Evolutionary conservation across 1,140 invertebrate species (phyloP).

Genomic region (Habropoda laboriosa): DNA sequence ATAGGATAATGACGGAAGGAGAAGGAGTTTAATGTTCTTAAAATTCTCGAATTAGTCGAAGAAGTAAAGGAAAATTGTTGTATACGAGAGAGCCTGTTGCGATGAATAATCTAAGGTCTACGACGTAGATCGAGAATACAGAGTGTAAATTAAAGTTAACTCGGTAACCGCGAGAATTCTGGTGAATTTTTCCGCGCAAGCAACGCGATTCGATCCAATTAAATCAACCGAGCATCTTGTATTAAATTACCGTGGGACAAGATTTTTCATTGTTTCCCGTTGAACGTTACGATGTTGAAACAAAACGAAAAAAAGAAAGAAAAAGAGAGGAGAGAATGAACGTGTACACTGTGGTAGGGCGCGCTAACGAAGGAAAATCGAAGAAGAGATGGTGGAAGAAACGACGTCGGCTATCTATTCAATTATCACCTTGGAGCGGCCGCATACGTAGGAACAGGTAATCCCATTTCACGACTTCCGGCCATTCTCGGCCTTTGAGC

Average conservation of each 20-base stretch:
- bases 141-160: too few species aligned
- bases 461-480: conserved; percentile 82
- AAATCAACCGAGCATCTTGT: not conserved
- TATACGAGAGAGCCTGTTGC: too few species aligned
- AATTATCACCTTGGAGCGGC: conserved; percentile 79
- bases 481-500: conserved; percentile 80
- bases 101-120: too few species aligned
- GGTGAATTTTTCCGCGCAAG: not conserved
- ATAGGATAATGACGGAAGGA: too few species aligned
- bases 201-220: not conserved
- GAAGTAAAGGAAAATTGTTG: too few species aligned
- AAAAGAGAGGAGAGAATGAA: too few species aligned
- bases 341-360: not conserved
- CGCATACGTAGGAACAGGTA: conserved; percentile 73
- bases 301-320: too few species aligned
- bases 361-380: conserved; percentile 65
- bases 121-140: too few species aligned
- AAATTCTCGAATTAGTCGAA: too few species aligned
- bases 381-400: conserved; percentile 60
- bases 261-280: not conserved
- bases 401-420: conserved; percentile 77
- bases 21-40: too few species aligned
- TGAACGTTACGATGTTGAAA: not conserved
- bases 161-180: not conserved
- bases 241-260: not conserved